Conservation (phyloP, 1,140 invertebrate species). For the Eumaeus atala region DNA sequence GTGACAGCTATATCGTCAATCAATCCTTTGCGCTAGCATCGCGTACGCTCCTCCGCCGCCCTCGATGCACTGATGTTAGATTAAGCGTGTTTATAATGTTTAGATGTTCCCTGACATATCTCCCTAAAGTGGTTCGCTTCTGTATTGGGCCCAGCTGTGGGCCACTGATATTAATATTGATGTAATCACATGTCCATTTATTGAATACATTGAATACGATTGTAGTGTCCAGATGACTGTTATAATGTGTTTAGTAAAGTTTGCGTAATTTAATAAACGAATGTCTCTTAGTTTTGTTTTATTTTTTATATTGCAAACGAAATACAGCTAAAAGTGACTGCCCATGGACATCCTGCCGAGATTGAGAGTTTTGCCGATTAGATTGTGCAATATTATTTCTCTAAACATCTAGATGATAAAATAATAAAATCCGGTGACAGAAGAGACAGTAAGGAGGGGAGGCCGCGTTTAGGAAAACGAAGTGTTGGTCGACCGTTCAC, state of each 20-base stretch:
- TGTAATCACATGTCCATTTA: constrained; percentile 17
- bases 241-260: constrained; percentile 17
- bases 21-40: no score
- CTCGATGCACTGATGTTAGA: constrained; percentile 16
- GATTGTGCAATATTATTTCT: no score
- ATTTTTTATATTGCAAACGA: background rate
- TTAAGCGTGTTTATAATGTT: constrained; percentile 18
- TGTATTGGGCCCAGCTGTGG: background rate
- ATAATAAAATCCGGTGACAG: no score
- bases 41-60: background rate
- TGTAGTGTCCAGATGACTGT: constrained; percentile 14
- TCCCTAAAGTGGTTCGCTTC: constrained; percentile 9
- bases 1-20: no score
- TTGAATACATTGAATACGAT: constrained; percentile 15
- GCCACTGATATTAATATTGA: constrained; percentile 1
- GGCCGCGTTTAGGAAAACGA: no score
- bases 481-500: no score
- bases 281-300: constrained; percentile 14
- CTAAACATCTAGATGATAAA: no score
- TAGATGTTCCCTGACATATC: constrained; percentile 19
- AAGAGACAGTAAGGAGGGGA: no score
- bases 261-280: constrained; percentile 18
- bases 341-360: no score
- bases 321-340: no score
- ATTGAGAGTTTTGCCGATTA: no score